Conservation (phyloP, 2,113 vertebrate genomes). For the Furnarius figulus region DNA sequence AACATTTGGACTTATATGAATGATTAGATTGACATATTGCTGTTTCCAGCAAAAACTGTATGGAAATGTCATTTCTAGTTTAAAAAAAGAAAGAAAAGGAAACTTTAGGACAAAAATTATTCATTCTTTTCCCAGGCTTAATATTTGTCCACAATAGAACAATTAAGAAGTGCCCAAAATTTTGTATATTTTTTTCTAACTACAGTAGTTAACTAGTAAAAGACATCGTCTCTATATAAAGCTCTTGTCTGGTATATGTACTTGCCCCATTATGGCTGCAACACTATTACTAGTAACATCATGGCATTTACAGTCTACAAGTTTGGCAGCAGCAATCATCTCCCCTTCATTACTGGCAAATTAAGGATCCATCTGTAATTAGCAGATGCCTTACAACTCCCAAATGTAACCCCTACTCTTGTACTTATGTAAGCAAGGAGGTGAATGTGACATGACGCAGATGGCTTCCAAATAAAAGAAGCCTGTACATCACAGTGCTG, state of each 20-base stretch:
- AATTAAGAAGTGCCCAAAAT: neutral
- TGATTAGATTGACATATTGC: neutral
- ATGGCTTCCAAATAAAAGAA: neutral
- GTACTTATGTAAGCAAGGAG: neutral
- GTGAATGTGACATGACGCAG: neutral
- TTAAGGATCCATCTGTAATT: conserved; percentile 13
- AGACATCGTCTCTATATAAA: neutral
- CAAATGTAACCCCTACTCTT: neutral
- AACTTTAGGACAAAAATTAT: neutral
- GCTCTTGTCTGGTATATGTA: neutral
- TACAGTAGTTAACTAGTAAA: neutral
- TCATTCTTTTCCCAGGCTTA: neutral
- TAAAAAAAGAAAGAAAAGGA: neutral
- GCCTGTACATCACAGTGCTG: accelerated
- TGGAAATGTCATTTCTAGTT: neutral
- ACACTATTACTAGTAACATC: neutral
- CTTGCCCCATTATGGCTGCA: neutral
- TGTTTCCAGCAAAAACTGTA: neutral
- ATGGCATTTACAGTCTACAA: neutral
- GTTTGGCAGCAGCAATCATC: neutral
- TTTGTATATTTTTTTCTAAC: neutral
- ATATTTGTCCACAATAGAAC: neutral
- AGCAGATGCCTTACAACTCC: neutral
- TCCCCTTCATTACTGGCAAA: neutral
- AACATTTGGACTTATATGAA: neutral